Conservation (phyloP, 2,888 invertebrate species). For the Leucophenga montana region DNA sequence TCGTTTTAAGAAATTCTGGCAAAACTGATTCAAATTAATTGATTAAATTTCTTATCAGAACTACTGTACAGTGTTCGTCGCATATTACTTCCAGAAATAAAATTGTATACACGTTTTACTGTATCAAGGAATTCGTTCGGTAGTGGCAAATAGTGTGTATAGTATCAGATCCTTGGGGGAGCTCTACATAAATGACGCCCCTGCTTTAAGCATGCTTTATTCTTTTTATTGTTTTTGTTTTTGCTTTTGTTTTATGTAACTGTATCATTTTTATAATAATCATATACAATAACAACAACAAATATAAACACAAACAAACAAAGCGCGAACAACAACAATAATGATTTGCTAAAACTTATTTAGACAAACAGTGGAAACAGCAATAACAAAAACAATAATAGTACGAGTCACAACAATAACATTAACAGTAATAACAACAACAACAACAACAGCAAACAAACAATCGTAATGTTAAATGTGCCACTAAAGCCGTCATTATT, state of each 20-base stretch:
- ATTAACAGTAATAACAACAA: not conserved
- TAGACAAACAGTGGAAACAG: slow-evolving; percentile 33
- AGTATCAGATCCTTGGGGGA: too few relatives aligned
- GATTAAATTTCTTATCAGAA: too few relatives aligned
- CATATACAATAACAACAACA: slow-evolving; percentile 38
- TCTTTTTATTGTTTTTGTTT: slow-evolving; percentile 43
- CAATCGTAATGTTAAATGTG: slow-evolving; percentile 22
- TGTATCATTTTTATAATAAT: slow-evolving; percentile 45
- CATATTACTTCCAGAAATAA: too few relatives aligned
- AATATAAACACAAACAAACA: slow-evolving; percentile 34
- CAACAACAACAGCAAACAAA: slow-evolving; percentile 6
- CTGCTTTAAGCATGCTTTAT: slow-evolving; percentile 34
- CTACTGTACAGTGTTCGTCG: too few relatives aligned
- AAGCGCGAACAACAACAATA: slow-evolving; percentile 34
- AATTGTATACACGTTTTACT: too few relatives aligned
- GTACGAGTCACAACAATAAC: slow-evolving; percentile 6
- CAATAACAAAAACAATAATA: slow-evolving; percentile 15
- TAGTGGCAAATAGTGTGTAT: too few relatives aligned
- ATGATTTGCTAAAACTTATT: slow-evolving; percentile 15
- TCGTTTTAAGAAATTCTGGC: too few relatives aligned
- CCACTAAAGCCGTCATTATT: slow-evolving; percentile 36
- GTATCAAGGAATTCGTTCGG: too few relatives aligned
- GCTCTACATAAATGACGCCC: too few relatives aligned
- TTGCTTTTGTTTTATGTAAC: slow-evolving; percentile 26
- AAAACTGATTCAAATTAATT: too few relatives aligned